Conservation (phyloP, 2,888 invertebrate genomes). For the Leptothorax acervorum region DNA sequence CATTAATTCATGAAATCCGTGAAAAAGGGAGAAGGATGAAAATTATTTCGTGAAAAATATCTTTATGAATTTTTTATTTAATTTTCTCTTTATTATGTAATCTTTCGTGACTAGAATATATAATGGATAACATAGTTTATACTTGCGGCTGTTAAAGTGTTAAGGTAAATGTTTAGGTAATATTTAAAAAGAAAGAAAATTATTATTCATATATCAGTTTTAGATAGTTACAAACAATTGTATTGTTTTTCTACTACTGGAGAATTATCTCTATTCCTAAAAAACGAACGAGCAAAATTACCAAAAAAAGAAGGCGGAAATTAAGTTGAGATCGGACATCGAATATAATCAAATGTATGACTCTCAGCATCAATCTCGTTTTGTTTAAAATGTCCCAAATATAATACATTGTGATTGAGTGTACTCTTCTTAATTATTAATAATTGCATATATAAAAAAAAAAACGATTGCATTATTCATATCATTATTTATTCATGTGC, state of each 20-base stretch:
- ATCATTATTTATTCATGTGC: not conserved
- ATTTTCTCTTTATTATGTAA: not conserved
- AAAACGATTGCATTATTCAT: not conserved
- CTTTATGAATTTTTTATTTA: not conserved
- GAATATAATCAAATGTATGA: not conserved
- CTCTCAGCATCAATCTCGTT: not conserved
- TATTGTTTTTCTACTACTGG: not conserved
- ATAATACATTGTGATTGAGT: not conserved
- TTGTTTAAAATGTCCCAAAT: not conserved
- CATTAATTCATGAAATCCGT: not conserved
- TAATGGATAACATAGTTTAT: not conserved
- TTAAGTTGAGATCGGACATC: not conserved
- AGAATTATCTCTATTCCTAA: not conserved
- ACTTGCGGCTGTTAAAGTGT: not conserved
- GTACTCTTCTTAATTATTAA: not conserved
- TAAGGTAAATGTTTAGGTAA: too few species aligned
- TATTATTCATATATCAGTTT: not conserved
- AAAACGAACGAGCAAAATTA: not conserved
- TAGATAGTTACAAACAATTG: not conserved
- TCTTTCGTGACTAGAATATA: not conserved
- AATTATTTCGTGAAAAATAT: not conserved
- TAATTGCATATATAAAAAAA: not conserved
- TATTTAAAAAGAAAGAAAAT: not conserved
- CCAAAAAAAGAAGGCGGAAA: too few species aligned
- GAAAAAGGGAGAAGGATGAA: not conserved